Evolutionary conservation across 1,140 invertebrate genomes (phyloP), one percentile per base, ranked within the genome.

Genomic region (Pseudomyrmex gracilis): DNA sequence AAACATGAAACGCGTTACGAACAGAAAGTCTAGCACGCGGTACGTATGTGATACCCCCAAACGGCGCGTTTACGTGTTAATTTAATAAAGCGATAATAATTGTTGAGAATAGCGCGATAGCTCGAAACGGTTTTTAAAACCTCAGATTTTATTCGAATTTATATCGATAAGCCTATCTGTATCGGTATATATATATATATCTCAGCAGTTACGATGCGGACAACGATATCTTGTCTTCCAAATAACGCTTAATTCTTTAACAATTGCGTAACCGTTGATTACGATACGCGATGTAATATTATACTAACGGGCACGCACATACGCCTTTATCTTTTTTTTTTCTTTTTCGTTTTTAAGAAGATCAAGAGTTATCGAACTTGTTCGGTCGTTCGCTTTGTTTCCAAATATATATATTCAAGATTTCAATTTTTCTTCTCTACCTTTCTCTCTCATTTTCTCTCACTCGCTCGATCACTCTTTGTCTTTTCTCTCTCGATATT

Each of bases 181-280:
- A 4, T 64, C 34, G 1, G 5, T 51, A 34, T n/a, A n/a, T n/a
- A n/a, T n/a, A n/a, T n/a, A n/a, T n/a, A n/a, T 76, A 68, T 78
- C 76, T 71, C 20, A 17, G 15, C 22, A 22, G 34, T n/a, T 47
- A 24, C 15, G 51, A 77, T 24, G 15, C 67, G 22, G 5, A 7
- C 47, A 49, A 4, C 61, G 15, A 58, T 71, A 80, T 80, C 76
- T 47, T 43, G 66, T 43, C 47, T 47, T 24, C 64, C 20, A 47
- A 70, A 70, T 70, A 51, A 7, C 43, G 13, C 17, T 67, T 55
- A 17, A 80, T 71, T 43, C 53, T 17, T 17, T n/a, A 12, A 49
- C 20, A 70, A 80, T 80, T 80, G 45, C 76, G 76, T 80, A 71
- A 80, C 76, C 10, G 3, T 78, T 66, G 43, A 78, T 70, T 17